These are phyloP conservation scores for Bos indicus DNA, from an alignment of 2,113 vertebrate species.

Conservation along the genomic window DNA sequence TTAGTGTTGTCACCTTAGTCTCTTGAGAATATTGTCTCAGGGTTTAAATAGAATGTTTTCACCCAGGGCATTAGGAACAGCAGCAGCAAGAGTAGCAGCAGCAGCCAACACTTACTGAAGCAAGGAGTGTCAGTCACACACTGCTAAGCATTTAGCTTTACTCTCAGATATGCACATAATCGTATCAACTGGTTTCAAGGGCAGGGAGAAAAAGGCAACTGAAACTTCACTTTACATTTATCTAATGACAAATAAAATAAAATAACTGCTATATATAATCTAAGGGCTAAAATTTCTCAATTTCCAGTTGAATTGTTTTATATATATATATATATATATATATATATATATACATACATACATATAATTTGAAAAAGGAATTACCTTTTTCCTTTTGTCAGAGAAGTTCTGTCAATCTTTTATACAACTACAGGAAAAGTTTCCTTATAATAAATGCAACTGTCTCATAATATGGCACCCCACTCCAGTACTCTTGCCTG, in stretches of 20 bases:
- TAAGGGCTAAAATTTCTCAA: neutral
- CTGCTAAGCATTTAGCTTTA: neutral
- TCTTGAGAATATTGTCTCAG: neutral
- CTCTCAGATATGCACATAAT: neutral
- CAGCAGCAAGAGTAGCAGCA: neutral
- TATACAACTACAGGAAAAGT: conserved; percentile 4
- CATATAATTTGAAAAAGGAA: neutral
- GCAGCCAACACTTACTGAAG: neutral
- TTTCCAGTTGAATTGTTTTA: neutral
- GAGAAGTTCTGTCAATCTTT: conserved; percentile 26
- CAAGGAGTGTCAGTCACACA: neutral
- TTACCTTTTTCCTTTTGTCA: neutral
- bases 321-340: too few relatives aligned
- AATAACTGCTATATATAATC: neutral
- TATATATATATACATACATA: neutral
- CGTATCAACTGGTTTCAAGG: neutral
- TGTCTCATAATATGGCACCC: neutral
- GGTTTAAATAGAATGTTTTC: neutral
- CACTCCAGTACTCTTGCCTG: too few relatives aligned
- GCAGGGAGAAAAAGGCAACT: neutral
- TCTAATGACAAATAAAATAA: conserved; percentile 44
- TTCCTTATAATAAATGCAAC: conserved; percentile 17
- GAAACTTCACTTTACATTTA: conserved; percentile 6
- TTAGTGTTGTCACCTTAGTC: neutral
- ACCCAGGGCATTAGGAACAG: neutral